Base-by-base conservation (phyloP, 2,888 invertebrate genomes). In the Apoderus coryli region DNA sequence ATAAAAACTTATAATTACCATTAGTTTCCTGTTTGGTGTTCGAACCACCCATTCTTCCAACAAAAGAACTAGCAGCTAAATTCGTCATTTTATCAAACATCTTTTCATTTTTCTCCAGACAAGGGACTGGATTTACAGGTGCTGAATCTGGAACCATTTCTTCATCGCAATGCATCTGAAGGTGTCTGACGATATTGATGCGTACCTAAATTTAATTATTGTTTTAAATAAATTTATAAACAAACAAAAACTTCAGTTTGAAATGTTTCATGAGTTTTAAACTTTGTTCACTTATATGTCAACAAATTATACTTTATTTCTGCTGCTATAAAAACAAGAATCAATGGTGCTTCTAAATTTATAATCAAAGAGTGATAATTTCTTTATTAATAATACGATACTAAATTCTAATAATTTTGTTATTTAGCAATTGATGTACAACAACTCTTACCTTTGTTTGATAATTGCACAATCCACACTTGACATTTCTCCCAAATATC, bases 11-110 rank as follows among this genome's bases (percentile, higher is more conserved):
- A 13, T 19, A 19, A 19, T 19, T 29, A 45, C 44, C 45, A 44
- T 43, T 41, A 28, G 27, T 29, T 19, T 44, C 38, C 42, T 41
- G 10, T 23, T 43, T 29, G 12, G 10, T 36, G 16, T 39, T 36
- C 13, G 32, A 44, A 3, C 52, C 52, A 5, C 59, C 56, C 60
- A 61, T 63, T 22, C 61, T 49, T 10, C 49, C 51, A 16, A 56
- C 33, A 31, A 44, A 39, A 48, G 58, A 79, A 41, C 76, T 79
- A n/a, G 76, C 73, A 0, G 85, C 82, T 10, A 82, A 63, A 52
- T 85, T 85, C 1, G 75, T 66, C 85, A 85, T 85, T 52, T 76
- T 79, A 52, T 85, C 84, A 48, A 84, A 85, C 67, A 82, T 79
- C 41, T 69, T 71, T 48, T 82, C 81, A 40, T 75, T 76, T 22